Conservation (phyloP, 2,888 invertebrate species). For the Drosophila incognita region DNA sequence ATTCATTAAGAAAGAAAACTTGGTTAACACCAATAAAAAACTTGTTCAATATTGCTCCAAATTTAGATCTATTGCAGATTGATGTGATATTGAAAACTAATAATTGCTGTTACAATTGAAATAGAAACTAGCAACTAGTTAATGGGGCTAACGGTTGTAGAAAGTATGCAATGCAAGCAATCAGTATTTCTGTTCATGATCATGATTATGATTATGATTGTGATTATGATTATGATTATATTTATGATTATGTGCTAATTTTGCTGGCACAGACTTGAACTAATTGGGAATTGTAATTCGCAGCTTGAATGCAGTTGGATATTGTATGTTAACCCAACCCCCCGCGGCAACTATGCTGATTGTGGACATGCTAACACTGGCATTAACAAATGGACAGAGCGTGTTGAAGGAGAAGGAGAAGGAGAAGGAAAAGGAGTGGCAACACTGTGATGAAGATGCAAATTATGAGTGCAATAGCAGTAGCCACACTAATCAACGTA, state of each 20-base stretch:
- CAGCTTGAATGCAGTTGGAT: conserved; percentile 22
- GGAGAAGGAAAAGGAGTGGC: conserved; percentile 17
- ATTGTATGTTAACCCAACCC: conserved; percentile 21
- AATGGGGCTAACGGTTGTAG: conserved; percentile 5
- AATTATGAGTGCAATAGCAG: conserved; percentile 45
- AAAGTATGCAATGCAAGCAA: conserved; percentile 1
- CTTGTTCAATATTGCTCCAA: neutral
- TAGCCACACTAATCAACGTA: conserved; percentile 23
- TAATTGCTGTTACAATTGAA: conserved; percentile 13
- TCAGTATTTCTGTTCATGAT: conserved; percentile 1
- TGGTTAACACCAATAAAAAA: neutral
- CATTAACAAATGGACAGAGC: conserved; percentile 60
- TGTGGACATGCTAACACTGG: conserved; percentile 74
- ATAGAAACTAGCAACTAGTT: conserved; percentile 2
- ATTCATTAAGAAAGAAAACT: neutral
- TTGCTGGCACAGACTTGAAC: conserved; percentile 24
- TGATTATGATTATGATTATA: conserved; percentile 8
- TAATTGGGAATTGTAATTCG: conserved; percentile 42
- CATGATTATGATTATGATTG: neutral
- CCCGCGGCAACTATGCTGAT: conserved; percentile 61
- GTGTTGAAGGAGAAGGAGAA: conserved; percentile 36
- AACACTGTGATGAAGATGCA: conserved; percentile 43
- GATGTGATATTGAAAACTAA: neutral
- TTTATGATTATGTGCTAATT: conserved; percentile 23
- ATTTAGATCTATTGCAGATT: neutral